Evolutionary conservation across 2,888 invertebrate species (phyloP).

Genomic region (Rhamphomyia laevipes): DNA sequence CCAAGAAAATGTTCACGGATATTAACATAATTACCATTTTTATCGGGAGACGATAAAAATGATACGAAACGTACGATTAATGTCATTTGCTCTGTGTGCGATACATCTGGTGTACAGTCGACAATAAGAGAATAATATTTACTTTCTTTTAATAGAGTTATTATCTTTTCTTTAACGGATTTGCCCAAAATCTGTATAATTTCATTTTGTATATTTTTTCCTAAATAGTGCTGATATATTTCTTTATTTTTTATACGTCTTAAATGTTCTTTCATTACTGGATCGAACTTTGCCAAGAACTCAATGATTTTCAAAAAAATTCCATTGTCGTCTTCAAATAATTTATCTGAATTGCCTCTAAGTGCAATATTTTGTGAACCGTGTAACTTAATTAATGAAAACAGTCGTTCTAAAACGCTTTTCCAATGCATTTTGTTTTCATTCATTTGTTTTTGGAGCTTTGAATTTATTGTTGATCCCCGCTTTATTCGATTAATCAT

Average conservation of each 20-base stretch:
- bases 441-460: neutral
- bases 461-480: neutral
- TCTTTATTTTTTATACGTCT: slow-evolving; percentile 1
- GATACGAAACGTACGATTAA: neutral
- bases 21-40: slow-evolving; percentile 2
- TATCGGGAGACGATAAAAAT: neutral
- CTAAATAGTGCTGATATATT: neutral
- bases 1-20: neutral
- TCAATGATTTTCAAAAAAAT: neutral
- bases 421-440: neutral
- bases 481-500: neutral
- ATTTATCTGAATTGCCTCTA: neutral
- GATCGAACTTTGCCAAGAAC: slow-evolving; percentile 1
- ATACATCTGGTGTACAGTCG: slow-evolving; percentile 1
- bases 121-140: neutral
- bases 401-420: neutral
- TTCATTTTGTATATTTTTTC: too few relatives aligned
- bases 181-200: too few relatives aligned
- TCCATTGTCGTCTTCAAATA: slow-evolving; percentile 1
- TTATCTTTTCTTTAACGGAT: too few relatives aligned
- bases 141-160: slow-evolving; percentile 1
- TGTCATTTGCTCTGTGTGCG: slow-evolving; percentile 1
- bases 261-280: slow-evolving; percentile 1
- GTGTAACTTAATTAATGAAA: neutral
- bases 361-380: neutral